Base-by-base conservation (phyloP, 2,888 invertebrate genomes). In the Brachypterus glaber region DNA sequence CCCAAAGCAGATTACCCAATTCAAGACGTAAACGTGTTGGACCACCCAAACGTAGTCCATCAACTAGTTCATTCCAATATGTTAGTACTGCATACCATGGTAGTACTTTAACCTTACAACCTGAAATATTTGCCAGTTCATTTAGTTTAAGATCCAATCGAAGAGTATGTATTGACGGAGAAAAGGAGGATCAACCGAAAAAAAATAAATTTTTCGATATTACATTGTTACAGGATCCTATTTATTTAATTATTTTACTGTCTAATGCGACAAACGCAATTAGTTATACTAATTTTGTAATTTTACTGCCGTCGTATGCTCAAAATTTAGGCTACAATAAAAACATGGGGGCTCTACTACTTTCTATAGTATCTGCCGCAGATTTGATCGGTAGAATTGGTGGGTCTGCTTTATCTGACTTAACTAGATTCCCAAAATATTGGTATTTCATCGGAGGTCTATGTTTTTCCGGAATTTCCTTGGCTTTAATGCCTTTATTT, bases 211-310 rank as follows among this genome's bases (percentile, higher is more conserved):
- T 85, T 52, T 84, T 88, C 52, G 87, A 88, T 54, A 53, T 82
- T 0, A 71, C 78, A 14, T 62, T 89, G 1, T 59, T 89, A 0
- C 79, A 72, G 58, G 86, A 89, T 57, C 86, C 87, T 0, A 72
- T 86, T 33, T 89, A 87, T 55, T 67, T 89, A 37, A 79, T 89
- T 0, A 86, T 89, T 41, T 60, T 89, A 13, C 79, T 88, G 53
- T 88, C 87, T 0, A 88, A 87, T 53, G 87, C 84, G 30, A 86
- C 88, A 0, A 85, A 82, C 45, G 89, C 88, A 1, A 84, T 89
- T 33, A 84, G 87, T 41, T 88, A 87, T 52, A 88, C 88, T 0
- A 89, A 89, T 56, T 87, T 89, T 49, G 79, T 87, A 2, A 87
- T 89, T 33, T 58, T 88, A 12, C 71, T 89, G 13, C 88, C 89